Evolutionary conservation across 2,113 vertebrate genomes (phyloP).

Genomic region (Ochotona princeps): DNA sequence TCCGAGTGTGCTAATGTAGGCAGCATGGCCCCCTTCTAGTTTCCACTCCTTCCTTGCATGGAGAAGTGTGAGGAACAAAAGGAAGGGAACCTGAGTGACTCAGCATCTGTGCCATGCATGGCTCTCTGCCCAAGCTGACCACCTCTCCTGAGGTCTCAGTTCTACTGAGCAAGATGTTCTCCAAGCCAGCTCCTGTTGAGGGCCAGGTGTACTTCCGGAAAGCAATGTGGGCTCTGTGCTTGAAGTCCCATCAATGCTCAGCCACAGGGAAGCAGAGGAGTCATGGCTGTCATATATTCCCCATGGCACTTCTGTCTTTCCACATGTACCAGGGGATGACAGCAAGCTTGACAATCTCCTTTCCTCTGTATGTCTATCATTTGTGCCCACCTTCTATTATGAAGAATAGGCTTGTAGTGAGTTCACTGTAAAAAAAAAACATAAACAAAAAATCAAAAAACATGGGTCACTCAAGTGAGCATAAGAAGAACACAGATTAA

Average conservation of each 20-base stretch:
- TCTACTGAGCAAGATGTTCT: not conserved
- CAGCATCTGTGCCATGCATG: not conserved
- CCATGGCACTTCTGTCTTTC: rapidly evolving
- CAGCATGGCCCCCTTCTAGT: rapidly evolving
- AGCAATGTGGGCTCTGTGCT: not conserved
- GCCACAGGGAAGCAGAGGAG: rapidly evolving
- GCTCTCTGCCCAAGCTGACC: not conserved
- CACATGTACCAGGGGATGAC: rapidly evolving
- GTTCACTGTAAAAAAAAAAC: not conserved
- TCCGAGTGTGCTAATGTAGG: not conserved
- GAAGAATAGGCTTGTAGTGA: not conserved
- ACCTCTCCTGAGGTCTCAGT: not conserved
- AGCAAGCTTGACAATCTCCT: not conserved
- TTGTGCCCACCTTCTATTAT: not conserved
- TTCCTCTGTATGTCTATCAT: not conserved
- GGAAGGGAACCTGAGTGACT: not conserved
- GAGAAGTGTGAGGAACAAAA: not conserved
- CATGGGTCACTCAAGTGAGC: rapidly evolving
- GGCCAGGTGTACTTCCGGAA: not conserved
- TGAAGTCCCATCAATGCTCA: not conserved
- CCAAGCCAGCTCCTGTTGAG: not conserved
- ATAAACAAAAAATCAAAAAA: too few species aligned
- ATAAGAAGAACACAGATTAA: not conserved
- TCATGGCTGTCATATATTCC: too few species aligned
- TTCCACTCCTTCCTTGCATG: not conserved